Evolutionary conservation across 1,140 invertebrate species (phyloP), one percentile per base, ranked within the genome.

Genomic region (Zaprionus tsacasi): DNA sequence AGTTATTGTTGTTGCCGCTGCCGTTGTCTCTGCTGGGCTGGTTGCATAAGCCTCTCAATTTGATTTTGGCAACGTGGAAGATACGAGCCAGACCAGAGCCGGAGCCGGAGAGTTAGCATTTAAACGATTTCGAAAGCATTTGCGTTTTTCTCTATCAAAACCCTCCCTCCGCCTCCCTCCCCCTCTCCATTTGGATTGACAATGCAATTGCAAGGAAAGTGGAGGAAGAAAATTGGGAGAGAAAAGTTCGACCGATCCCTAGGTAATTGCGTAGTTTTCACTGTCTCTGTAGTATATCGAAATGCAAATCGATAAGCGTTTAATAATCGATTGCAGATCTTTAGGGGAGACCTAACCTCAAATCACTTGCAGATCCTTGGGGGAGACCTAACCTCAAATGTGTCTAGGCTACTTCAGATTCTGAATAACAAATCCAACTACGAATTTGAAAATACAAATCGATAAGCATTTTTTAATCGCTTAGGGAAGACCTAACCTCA

Each of bases 41-140:
- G 64, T 79, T 79, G 73, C 73, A 76, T 79, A 79, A 79, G 77
- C 74, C 30, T 50, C 58, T 57, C 72, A 75, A 78, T 79, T 79
- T 79, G 58, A 68, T 79, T 81, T 81, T 78, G 79, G 79, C 79
- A 71, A 81, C 71, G 80, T 76, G 80, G 80, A 82, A 81, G 75
- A 78, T 78, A 72, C 76, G 61, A 59, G 63, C 35, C 36, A 3
- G 17, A 65, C 25, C 45, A n/a, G 21, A 30, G 27, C 27, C 33
- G 58, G 21, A 30, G 27, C 27, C 33, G 58, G 43, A 66, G 52
- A 72, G 70, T 60, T 55, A 60, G 52, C 57, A 70, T 69, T 58
- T 50, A 69, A 61, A 45, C 70, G 70, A 72, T 72, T 68, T 72
- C 64, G 70, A 72, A 72, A 60, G 55, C 64, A 68, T 68, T 72